A percentile compares a stretch with the other conserved stretches of the same genome.
Evolutionary conservation across 2,113 vertebrate species (phyloP).

Genomic region (Heterochromis multidens): DNA sequence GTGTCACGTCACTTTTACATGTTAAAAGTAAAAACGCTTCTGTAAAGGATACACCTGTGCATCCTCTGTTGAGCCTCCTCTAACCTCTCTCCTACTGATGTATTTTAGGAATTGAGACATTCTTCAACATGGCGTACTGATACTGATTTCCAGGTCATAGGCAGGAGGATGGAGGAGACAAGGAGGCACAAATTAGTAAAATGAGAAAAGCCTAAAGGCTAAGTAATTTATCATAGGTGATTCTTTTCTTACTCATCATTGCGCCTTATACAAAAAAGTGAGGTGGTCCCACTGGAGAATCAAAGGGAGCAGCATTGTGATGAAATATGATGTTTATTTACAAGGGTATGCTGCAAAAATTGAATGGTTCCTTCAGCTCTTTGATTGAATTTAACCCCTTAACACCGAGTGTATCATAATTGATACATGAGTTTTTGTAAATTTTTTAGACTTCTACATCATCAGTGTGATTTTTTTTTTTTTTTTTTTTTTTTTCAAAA

Average conservation of each 20-base stretch:
- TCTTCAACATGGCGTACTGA: neutral
- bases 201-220: neutral
- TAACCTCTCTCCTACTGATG: no score
- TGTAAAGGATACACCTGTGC: no score
- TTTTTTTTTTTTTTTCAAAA: no score
- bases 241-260: neutral
- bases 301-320: neutral
- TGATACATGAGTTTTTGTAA: no score
- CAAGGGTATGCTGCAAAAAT: neutral
- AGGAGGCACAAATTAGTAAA: neutral
- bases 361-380: neutral
- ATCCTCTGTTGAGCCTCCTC: no score
- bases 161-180: neutral
- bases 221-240: neutral
- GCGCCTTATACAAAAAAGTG: neutral
- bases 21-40: no score
- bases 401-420: no score
- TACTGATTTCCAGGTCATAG: neutral
- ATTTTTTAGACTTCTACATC: no score
- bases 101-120: neutral
- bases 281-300: neutral
- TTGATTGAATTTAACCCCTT: neutral
- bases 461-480: no score
- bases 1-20: no score
- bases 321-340: neutral